These are phyloP conservation scores for Smittia sp. DNA, from an alignment of 2,888 invertebrate genomes.

Conservation along the genomic window DNA sequence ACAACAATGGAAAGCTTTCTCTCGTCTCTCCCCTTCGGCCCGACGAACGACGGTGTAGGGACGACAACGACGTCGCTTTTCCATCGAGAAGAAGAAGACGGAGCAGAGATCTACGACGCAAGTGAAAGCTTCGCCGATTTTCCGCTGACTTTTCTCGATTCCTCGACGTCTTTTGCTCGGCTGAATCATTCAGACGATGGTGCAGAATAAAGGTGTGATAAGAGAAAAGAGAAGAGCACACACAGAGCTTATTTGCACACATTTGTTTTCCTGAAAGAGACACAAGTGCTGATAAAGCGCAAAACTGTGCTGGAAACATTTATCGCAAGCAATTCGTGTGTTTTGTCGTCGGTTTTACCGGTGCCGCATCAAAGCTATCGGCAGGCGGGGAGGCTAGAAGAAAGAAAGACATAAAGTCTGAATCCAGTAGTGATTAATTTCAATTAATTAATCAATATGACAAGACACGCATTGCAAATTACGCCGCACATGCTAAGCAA, in stretches of 20 bases:
- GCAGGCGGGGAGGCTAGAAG: background rate
- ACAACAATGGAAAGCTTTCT: conserved; percentile 33
- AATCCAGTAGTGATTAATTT: conserved; percentile 21
- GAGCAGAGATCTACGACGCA: background rate
- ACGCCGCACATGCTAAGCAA: too few relatives aligned
- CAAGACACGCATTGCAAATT: background rate
- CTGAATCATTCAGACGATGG: background rate
- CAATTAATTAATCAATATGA: conserved; percentile 28
- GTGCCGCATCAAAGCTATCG: background rate
- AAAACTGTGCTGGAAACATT: background rate
- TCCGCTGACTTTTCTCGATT: conserved; percentile 12
- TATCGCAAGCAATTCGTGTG: background rate
- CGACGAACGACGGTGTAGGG: background rate
- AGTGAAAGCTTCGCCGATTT: background rate
- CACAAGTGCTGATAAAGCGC: background rate
- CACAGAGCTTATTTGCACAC: background rate
- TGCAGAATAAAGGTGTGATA: background rate
- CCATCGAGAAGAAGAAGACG: background rate
- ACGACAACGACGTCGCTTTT: background rate
- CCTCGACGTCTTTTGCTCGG: background rate
- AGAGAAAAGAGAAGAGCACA: background rate
- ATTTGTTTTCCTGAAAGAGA: background rate
- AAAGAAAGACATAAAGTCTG: background rate
- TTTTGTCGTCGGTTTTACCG: background rate
- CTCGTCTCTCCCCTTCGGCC: conserved; percentile 19